phyloP scores from a whole-genome alignment of 2,888 invertebrate genomes.

The Torymus tubicola region DNA sequence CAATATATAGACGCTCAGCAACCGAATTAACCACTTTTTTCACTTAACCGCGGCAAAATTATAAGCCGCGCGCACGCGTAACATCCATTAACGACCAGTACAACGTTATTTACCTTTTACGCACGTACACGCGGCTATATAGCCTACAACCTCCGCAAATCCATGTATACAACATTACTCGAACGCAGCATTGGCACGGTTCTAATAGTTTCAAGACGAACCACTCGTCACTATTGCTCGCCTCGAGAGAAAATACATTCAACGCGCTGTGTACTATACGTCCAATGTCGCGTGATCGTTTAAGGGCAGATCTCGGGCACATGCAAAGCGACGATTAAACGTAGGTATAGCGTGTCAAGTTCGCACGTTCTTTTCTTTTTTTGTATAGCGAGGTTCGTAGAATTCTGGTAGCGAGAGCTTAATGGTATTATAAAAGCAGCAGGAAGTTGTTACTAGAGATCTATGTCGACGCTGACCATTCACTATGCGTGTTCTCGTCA shows the following conservation, averaged over 20 bases:
- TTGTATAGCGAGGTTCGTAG: too few relatives aligned
- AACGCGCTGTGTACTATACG: background rate
- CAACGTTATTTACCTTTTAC: constrained; percentile 23
- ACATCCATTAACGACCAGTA: too few relatives aligned
- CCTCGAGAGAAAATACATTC: constrained; percentile 4
- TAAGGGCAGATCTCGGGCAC: constrained; percentile 15
- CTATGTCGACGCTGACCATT: constrained; percentile 14
- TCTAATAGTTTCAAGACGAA: constrained; percentile 65
- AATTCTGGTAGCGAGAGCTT: too few relatives aligned
- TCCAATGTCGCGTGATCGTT: background rate
- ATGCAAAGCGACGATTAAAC: constrained; percentile 16
- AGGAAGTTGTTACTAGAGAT: constrained; percentile 31
- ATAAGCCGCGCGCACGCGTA: too few relatives aligned
- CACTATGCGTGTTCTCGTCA: background rate
- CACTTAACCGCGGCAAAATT: too few relatives aligned
- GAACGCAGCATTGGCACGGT: constrained; percentile 65
- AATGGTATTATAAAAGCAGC: background rate
- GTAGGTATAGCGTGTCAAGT: constrained; percentile 37
- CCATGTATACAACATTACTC: too few relatives aligned
- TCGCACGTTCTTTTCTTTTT: background rate
- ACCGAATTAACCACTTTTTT: too few relatives aligned
- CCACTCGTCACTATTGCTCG: constrained; percentile 49
- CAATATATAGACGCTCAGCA: too few relatives aligned
- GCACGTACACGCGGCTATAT: background rate
- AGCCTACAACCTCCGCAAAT: constrained; percentile 4